These are phyloP conservation scores for Emydura subglobosa DNA, from an alignment of 2,113 vertebrate species.

Conservation along the genomic window DNA sequence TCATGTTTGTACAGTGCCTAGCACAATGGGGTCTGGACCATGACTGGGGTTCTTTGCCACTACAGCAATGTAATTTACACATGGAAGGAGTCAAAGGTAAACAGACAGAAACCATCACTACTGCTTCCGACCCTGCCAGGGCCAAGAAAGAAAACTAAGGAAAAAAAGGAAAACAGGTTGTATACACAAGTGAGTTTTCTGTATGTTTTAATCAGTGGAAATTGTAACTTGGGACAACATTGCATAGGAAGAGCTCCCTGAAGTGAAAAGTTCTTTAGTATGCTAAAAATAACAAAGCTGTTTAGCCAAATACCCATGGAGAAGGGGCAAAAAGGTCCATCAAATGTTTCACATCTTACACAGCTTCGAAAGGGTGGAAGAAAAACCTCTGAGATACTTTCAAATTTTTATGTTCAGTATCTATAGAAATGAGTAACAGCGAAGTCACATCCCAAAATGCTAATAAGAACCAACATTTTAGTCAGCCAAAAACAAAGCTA, in stretches of 20 bases:
- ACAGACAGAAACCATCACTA: conserved; percentile 59
- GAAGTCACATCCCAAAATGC: background rate
- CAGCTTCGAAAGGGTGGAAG: background rate
- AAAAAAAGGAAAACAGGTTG: conserved; percentile 49
- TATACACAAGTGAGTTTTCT: conserved; percentile 23
- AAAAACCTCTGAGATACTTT: no score
- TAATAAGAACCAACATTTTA: background rate
- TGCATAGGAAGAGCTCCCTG: conserved; percentile 56
- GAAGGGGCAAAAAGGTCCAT: background rate
- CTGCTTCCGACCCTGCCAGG: conserved; percentile 60
- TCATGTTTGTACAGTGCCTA: conserved; percentile 58
- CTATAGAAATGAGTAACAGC: background rate
- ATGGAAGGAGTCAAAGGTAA: conserved; percentile 61
- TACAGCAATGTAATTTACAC: conserved; percentile 62
- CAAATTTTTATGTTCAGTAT: no score
- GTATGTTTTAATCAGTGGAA: conserved; percentile 29
- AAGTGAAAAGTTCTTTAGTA: background rate
- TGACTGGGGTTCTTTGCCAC: conserved; percentile 34
- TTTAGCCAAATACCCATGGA: background rate
- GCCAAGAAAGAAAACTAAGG: conserved; percentile 55
- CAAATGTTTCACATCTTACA: background rate
- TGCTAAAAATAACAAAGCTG: background rate
- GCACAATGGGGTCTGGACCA: conserved; percentile 52
- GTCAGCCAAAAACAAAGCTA: conserved; percentile 18
- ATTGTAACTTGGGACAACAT: conserved; percentile 59